phyloP scores from a whole-genome alignment of 2,888 invertebrate species.

The Synanthedon formicaeformis region DNA sequence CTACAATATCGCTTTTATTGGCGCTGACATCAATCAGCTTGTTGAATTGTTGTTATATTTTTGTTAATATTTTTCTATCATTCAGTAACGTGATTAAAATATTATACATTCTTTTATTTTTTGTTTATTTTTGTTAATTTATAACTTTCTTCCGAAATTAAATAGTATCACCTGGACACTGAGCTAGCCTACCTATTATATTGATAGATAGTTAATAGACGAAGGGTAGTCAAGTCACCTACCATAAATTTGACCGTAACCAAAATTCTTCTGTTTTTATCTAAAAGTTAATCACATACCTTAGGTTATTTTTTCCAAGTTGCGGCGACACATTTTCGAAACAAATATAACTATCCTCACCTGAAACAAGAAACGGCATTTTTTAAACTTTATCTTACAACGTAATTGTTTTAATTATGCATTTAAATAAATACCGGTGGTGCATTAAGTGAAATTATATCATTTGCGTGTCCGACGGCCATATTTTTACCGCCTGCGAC shows the following conservation, averaged over 20 bases:
- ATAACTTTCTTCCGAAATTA: no score
- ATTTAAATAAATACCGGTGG: slow-evolving; percentile 1
- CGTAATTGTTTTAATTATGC: slow-evolving; percentile 3
- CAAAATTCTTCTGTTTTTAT: no score
- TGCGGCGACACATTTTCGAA: slow-evolving; percentile 45
- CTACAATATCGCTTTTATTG: slow-evolving; percentile 2
- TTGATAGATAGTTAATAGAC: no score
- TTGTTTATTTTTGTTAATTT: no score
- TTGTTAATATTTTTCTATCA: no score
- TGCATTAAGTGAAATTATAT: slow-evolving; percentile 13
- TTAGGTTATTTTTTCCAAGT: slow-evolving; percentile 50
- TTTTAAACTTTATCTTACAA: slow-evolving; percentile 2
- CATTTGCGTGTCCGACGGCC: slow-evolving; percentile 9
- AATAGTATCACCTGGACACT: no score
- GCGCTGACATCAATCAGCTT: not conserved
- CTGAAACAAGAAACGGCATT: slow-evolving; percentile 43
- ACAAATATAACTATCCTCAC: slow-evolving; percentile 36
- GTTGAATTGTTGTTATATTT: no score
- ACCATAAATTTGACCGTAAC: no score
- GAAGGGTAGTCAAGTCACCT: no score
- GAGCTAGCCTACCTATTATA: no score
- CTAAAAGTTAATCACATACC: slow-evolving; percentile 19
- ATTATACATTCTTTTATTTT: no score
- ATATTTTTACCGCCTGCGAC: slow-evolving; percentile 1
- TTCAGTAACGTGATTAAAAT: no score